Base-by-base conservation (phyloP, 1,140 invertebrate species). In the Drosophila saltans region DNA sequence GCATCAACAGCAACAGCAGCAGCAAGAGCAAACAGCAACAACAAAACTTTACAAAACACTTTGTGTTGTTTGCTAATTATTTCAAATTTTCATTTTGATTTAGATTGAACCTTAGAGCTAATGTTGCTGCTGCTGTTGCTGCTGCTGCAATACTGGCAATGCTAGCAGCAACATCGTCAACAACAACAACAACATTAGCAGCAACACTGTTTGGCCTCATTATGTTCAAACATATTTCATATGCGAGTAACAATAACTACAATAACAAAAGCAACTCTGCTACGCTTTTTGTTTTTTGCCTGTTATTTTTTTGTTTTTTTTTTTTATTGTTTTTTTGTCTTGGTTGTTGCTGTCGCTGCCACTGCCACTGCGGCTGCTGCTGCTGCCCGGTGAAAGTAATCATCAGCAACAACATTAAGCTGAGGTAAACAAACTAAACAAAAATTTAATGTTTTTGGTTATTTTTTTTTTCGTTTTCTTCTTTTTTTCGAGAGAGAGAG, bases 151-250 rank as follows among this genome's bases (percentile, higher is more conserved):
- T 11, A 26, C 16, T 36, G 30, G 57, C 57, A 59, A 30, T 26
- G n/a, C 16, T 40, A 62, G 11, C 41, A 39, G 40, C 11, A 16
- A 16, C 40, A 62, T 10, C 40, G 26, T 21, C 39, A 61, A 61
- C 59, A 61, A n/a, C 59, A 40, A n/a, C 59, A 62, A 24, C 40
- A 45, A 28, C 56, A 58, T 2, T 9, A 58, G 6, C 56, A 39
- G 30, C 57, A 59, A 39, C 39, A 43, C 24, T 8, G 24, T 52
- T 52, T 52, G 45, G 45, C 45, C 45, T 52, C 45, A 52, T 45
- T 64, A 64, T 64, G 61, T 64, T 64, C 61, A 64, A 64, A 64
- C 61, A 64, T 64, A 64, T 64, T 64, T 64, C 61, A 64, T 64
- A 64, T 48, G 43, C 61, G 28, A 64, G 45, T 43, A 64, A 52